phyloP scores from a whole-genome alignment of 2,888 invertebrate species.

The Argyresthia albistria region DNA sequence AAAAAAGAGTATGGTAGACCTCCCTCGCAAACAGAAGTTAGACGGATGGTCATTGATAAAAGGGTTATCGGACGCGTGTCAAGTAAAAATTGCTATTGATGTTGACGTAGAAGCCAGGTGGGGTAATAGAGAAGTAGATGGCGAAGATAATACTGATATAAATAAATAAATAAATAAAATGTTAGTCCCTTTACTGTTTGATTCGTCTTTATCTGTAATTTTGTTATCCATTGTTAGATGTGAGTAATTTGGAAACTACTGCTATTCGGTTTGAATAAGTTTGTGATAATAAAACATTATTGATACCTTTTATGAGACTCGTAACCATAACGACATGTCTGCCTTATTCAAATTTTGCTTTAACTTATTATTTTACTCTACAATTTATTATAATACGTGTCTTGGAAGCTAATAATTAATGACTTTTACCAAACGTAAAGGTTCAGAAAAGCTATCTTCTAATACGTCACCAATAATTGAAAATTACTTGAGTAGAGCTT shows the following conservation, averaged over 20 bases:
- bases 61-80: slow-evolving; percentile 25
- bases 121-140: slow-evolving; percentile 18
- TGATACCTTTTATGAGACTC: no score
- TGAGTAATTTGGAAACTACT: neutral
- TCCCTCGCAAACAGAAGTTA: slow-evolving; percentile 14
- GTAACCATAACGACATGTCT: no score
- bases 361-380: no score
- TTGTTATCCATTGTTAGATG: neutral
- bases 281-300: neutral
- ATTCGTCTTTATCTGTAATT: neutral
- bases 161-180: neutral
- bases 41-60: slow-evolving; percentile 18
- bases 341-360: no score
- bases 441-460: no score
- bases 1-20: neutral
- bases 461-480: no score
- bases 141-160: slow-evolving; percentile 15
- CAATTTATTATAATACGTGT: no score
- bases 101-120: slow-evolving; percentile 12
- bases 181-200: neutral
- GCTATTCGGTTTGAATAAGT: neutral
- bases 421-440: no score
- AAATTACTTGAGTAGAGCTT: no score
- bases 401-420: no score
- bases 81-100: slow-evolving; percentile 13